phyloP scores from a whole-genome alignment of 2,113 vertebrate species.

The Catagonus wagneri region DNA sequence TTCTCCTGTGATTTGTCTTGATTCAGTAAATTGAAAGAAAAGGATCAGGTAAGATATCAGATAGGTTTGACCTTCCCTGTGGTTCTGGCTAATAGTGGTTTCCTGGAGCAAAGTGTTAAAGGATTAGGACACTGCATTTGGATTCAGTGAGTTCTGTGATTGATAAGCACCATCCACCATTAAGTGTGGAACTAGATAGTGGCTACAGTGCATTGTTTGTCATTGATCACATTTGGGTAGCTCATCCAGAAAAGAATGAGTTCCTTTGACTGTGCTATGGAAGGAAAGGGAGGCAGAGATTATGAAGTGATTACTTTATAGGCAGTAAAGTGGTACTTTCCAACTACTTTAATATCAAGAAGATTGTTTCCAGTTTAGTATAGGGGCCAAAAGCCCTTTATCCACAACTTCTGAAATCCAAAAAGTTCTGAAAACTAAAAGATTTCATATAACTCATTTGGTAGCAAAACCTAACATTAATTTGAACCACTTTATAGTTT shows the following conservation, averaged over 20 bases:
- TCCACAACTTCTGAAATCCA: background rate
- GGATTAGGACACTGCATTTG: background rate
- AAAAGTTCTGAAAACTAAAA: background rate
- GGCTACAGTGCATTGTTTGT: background rate
- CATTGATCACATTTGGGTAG: background rate
- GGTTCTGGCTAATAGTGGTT: background rate
- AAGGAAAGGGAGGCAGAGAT: background rate
- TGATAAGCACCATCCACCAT: background rate
- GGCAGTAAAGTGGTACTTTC: background rate
- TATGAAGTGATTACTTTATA: background rate
- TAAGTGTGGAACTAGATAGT: background rate
- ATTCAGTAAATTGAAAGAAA: slow-evolving; percentile 20
- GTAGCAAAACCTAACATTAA: background rate
- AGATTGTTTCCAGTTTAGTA: background rate
- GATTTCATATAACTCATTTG: background rate
- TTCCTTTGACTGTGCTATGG: background rate
- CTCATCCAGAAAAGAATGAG: background rate
- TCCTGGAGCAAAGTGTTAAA: background rate
- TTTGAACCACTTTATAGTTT: slow-evolving; percentile 8
- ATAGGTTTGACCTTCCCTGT: background rate
- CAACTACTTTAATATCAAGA: slow-evolving; percentile 7
- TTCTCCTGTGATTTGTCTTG: slow-evolving; percentile 20
- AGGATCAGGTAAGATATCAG: background rate
- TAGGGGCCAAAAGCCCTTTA: background rate
- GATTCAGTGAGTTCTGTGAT: background rate